phyloP scores from a whole-genome alignment of 1,140 invertebrate species.

The Sitophilus oryzae region DNA sequence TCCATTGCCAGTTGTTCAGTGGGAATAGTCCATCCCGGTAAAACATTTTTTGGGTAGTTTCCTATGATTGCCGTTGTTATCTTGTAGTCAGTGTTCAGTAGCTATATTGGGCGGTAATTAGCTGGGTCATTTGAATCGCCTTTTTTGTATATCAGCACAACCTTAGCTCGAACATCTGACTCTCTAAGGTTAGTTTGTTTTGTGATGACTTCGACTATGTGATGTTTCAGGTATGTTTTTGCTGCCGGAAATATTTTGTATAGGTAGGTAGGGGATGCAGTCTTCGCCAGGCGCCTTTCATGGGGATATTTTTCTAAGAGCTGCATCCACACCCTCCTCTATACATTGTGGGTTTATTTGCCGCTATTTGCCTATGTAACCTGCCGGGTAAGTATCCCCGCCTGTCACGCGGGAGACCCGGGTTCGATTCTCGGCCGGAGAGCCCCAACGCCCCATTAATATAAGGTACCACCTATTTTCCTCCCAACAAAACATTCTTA shows the following conservation, averaged over 20 bases:
- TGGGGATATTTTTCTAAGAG: constrained; percentile 7
- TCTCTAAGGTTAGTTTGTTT: constrained; percentile 11
- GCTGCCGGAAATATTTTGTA: constrained; percentile 20
- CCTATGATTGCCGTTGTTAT: constrained; percentile 24
- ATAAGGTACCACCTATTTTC: too few relatives aligned
- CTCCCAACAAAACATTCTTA: too few relatives aligned
- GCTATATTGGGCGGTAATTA: constrained; percentile 32
- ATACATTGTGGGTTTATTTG: too few relatives aligned
- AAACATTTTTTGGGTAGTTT: constrained; percentile 6
- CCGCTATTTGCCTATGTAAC: too few relatives aligned
- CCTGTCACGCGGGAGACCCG: constrained; percentile 40
- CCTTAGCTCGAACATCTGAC: constrained; percentile 9
- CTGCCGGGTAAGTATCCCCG: constrained; percentile 41
- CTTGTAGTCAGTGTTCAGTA: constrained; percentile 29
- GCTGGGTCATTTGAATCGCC: constrained; percentile 20
- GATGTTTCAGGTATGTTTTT: constrained; percentile 14
- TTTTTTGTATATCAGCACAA: constrained; percentile 24
- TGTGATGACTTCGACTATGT: constrained; percentile 8
- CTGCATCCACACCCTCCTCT: neutral
- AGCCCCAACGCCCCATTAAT: too few relatives aligned
- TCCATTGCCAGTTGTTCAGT: constrained; percentile 27
- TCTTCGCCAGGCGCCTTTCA: constrained; percentile 27
- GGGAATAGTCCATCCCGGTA: constrained; percentile 23
- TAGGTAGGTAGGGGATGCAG: constrained; percentile 15
- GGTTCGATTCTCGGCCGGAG: constrained; percentile 39